phyloP scores from a whole-genome alignment of 2,113 vertebrate genomes.

The Stigmatopora argus region DNA sequence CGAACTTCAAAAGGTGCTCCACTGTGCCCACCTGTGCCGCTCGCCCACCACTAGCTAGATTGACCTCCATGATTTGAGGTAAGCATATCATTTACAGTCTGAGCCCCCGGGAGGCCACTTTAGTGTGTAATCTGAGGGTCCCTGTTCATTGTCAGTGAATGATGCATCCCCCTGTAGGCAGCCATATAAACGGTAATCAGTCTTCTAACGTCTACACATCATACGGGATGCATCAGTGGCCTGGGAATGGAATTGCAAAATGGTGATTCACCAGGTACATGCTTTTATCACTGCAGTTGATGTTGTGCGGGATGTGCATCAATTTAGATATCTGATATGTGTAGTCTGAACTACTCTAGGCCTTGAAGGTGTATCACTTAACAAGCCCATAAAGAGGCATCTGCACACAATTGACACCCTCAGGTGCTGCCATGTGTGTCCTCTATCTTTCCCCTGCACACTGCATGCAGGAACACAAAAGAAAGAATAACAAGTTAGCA shows the following conservation, averaged over 20 bases:
- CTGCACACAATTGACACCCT: conserved; percentile 34
- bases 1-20: conserved; percentile 43
- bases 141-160: conserved; percentile 44
- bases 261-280: conserved; percentile 25
- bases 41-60: conserved; percentile 12
- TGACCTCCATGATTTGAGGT: conserved; percentile 32
- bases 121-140: conserved; percentile 49
- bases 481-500: conserved; percentile 9
- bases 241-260: conserved; percentile 26
- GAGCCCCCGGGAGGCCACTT: conserved; percentile 30
- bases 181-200: conserved; percentile 33
- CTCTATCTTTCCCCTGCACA: conserved; percentile 33
- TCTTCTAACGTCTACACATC: conserved; percentile 35
- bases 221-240: conserved; percentile 32
- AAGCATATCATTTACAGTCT: conserved; percentile 53
- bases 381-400: conserved; percentile 37
- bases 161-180: conserved; percentile 32
- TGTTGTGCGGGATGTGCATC: conserved; percentile 15
- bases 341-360: conserved; percentile 24
- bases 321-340: conserved; percentile 23
- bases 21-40: conserved; percentile 34
- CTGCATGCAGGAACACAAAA: conserved; percentile 47
- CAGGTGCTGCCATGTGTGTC: conserved; percentile 27
- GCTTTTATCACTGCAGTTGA: conserved; percentile 27
- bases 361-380: conserved; percentile 45